Percentiles rank a stretch among this genome's conserved stretches.
Conservation (phyloP, 2,888 invertebrate species). For the Tetanocera ferruginea region DNA sequence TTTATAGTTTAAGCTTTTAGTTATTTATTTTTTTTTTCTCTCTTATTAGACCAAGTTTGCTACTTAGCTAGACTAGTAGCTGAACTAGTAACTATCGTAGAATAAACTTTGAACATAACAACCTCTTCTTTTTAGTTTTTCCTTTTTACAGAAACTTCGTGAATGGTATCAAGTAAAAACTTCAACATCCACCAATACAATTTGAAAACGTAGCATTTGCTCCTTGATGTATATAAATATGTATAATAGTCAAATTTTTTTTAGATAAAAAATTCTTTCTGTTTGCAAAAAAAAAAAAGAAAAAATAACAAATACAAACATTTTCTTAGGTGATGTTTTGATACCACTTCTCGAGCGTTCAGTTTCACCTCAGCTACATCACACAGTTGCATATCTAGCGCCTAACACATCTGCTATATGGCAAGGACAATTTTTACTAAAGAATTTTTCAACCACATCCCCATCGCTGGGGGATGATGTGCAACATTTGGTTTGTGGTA, state of each 20-base stretch:
- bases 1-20: no score
- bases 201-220: not conserved
- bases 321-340: constrained; percentile 49
- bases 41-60: no score
- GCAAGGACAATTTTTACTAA: constrained; percentile 13
- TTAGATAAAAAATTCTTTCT: not conserved
- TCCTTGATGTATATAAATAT: not conserved
- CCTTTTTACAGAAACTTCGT: not conserved
- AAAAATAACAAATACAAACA: not conserved
- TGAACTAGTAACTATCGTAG: no score
- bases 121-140: not conserved
- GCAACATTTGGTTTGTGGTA: constrained; percentile 6
- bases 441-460: constrained; percentile 7
- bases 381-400: not conserved
- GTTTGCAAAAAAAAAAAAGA: no score
- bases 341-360: constrained; percentile 50
- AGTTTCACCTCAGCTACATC: constrained; percentile 35
- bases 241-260: not conserved
- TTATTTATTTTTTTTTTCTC: no score
- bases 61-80: no score
- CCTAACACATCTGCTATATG: constrained; percentile 2
- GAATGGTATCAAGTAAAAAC: not conserved
- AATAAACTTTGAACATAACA: not conserved
- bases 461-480: not conserved
- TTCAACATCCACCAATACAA: not conserved